phyloP scores from a whole-genome alignment of 2,888 invertebrate species.

The Melanchra persicariae region DNA sequence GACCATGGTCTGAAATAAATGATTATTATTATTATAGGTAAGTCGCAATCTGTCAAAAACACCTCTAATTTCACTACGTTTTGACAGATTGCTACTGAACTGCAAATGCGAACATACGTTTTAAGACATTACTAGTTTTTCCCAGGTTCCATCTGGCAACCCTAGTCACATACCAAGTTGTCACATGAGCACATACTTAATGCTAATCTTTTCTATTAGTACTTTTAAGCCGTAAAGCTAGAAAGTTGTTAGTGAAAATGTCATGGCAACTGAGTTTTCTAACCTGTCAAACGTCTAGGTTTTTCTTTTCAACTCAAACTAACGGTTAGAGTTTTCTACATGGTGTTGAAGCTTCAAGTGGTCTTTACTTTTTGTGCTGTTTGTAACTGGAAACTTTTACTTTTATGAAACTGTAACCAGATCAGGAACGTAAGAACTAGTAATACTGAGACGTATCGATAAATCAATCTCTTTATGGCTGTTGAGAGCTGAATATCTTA shows the following conservation, averaged over 20 bases:
- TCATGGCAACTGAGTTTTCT: slow-evolving; percentile 52
- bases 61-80: no score
- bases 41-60: no score
- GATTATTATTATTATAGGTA: no score
- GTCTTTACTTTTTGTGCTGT: slow-evolving; percentile 4
- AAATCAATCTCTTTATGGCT: neutral
- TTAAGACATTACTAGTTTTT: no score
- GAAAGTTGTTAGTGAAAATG: slow-evolving; percentile 63
- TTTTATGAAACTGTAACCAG: slow-evolving; percentile 19
- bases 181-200: slow-evolving; percentile 34
- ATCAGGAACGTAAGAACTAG: neutral
- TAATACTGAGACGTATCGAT: neutral
- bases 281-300: slow-evolving; percentile 49
- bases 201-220: slow-evolving; percentile 52
- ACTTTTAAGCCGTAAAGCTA: slow-evolving; percentile 45
- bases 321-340: slow-evolving; percentile 45
- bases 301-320: slow-evolving; percentile 45
- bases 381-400: slow-evolving; percentile 37
- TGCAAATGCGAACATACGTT: no score
- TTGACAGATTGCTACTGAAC: no score
- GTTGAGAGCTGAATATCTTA: neutral
- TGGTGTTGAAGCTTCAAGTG: slow-evolving; percentile 20
- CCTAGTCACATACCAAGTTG: slow-evolving; percentile 1
- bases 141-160: neutral
- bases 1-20: no score